Conservation (phyloP, 2,797 vertebrate genomes). For the Oreonectes daqikongensis region DNA sequence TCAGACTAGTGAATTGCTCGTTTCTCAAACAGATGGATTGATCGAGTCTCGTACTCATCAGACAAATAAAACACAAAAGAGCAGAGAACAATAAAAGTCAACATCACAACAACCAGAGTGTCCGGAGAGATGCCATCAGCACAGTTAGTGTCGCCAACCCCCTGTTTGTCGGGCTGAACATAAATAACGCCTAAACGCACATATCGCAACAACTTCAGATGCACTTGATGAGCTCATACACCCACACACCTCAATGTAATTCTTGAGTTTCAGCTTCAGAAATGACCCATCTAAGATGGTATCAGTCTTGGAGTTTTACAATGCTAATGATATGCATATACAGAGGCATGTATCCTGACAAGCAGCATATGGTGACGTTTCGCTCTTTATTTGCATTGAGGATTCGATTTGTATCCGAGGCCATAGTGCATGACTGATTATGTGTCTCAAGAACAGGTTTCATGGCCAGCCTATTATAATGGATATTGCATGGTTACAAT, state of each 20-base stretch:
- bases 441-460: slow-evolving; percentile 24
- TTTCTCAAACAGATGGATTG: slow-evolving; percentile 7
- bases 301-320: no score
- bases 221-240: neutral
- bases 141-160: slow-evolving; percentile 33
- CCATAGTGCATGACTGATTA: slow-evolving; percentile 39
- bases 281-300: neutral
- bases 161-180: slow-evolving; percentile 17
- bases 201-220: slow-evolving; percentile 8
- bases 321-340: slow-evolving; percentile 12
- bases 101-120: slow-evolving; percentile 20
- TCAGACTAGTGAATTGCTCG: neutral
- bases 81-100: slow-evolving; percentile 20
- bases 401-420: slow-evolving; percentile 19
- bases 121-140: slow-evolving; percentile 24
- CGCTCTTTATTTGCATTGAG: slow-evolving; percentile 22
- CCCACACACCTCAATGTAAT: neutral
- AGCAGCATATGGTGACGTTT: slow-evolving; percentile 20
- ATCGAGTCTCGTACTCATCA: slow-evolving; percentile 20
- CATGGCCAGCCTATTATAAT: slow-evolving; percentile 1
- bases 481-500: slow-evolving; percentile 29
- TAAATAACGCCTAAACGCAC: slow-evolving; percentile 19
- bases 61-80: slow-evolving; percentile 37
- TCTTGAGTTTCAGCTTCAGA: slow-evolving; percentile 22
- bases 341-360: neutral